Evolutionary conservation across 2,888 invertebrate genomes (phyloP), one percentile per base, ranked within the genome.

Genomic region (Ennomos fuscantarius): DNA sequence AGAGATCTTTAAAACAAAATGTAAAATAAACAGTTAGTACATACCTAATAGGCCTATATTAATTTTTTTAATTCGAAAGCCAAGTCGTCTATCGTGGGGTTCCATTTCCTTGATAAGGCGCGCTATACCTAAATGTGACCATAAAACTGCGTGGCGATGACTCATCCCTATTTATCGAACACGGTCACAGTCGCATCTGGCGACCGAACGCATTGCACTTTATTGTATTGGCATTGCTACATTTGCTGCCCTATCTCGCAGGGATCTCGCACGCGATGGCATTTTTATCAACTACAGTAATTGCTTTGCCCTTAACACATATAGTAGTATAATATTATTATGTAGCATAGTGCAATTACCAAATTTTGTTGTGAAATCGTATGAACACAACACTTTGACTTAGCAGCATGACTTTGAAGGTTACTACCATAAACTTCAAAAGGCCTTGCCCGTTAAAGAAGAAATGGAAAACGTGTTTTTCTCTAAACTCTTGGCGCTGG

Each of bases 401-500:
- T 36, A 9, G 35, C 15, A 43, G 48, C 40, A 37, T 54, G 44
- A 41, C 36, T 41, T 35, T 36, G 34, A 40, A 35, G 9, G 35
- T 47, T 39, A 50, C 63, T 63, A 69, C 65, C 24, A 24, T 24
- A 69, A 73, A 67, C 64, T 70, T 70, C 74, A 63, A 73, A 79
- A 76, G 69, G 67, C 68, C 68, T 70, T 66, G 63, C 59, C 69
- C 73, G 68, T 55, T 69, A 68, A 73, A 74, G 70, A 72, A 72
- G 74, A 76, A 80, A 78, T 69, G 74, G 72, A 74, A 80, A 79
- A 72, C 76, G 70, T 79, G 81, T 84, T 84, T 79, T 78, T 74
- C 71, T 69, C 74, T 63, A 73, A 77, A 65, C 55, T 55, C 71
- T 49, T 72, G 48, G 51, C 59, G 62, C 63, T 68, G 76, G 77